These are phyloP conservation scores for Nomada lathburiana DNA, from an alignment of 2,888 invertebrate genomes.

Conservation along the genomic window DNA sequence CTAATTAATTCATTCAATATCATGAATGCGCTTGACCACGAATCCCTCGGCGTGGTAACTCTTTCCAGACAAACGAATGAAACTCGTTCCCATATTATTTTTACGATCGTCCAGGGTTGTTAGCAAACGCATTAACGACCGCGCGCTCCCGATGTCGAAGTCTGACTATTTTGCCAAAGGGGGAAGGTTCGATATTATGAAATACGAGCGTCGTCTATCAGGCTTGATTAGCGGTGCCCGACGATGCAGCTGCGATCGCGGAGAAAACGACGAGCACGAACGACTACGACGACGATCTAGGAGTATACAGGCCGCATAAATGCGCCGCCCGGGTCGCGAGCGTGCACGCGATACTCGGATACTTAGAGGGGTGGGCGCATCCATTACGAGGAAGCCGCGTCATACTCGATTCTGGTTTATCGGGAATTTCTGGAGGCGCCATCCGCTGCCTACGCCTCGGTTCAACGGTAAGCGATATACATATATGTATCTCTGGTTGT, in stretches of 20 bases:
- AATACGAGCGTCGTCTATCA: constrained; percentile 57
- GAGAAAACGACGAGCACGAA: constrained; percentile 34
- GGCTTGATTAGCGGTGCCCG: constrained; percentile 56
- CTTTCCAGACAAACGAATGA: not conserved
- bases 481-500: constrained; percentile 18
- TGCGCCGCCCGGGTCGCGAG: constrained; percentile 22
- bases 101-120: constrained; percentile 41
- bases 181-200: constrained; percentile 57
- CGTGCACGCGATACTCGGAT: constrained; percentile 43
- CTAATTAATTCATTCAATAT: constrained; percentile 59
- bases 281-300: constrained; percentile 6
- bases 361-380: constrained; percentile 53
- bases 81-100: constrained; percentile 7
- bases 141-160: constrained; percentile 6
- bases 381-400: constrained; percentile 60
- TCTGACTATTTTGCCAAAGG: constrained; percentile 4
- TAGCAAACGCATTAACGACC: constrained; percentile 32
- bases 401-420: constrained; percentile 68
- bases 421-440: constrained; percentile 66
- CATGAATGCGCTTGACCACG: constrained; percentile 29
- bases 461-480: constrained; percentile 49
- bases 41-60: constrained; percentile 38
- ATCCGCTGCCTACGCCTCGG: constrained; percentile 40
- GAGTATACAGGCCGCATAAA: constrained; percentile 5
- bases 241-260: constrained; percentile 57